Conservation (phyloP, 2,113 vertebrate species). For the Syrmaticus mikado region DNA sequence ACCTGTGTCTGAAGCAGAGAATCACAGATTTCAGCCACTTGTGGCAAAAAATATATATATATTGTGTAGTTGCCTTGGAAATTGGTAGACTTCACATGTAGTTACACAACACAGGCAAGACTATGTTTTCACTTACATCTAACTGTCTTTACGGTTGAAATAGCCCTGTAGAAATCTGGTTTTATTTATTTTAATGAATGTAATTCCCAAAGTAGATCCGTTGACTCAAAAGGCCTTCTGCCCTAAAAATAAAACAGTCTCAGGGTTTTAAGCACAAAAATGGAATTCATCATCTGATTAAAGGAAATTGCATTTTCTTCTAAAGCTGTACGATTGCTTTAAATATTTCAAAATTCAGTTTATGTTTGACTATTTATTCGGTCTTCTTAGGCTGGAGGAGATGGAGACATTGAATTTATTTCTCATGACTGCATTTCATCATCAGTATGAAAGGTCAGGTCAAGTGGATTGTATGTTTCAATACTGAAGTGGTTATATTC, state of each 20-base stretch:
- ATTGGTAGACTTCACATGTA: not conserved
- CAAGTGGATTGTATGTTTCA: not conserved
- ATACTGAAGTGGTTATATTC: slow-evolving; percentile 8
- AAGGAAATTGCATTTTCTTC: not conserved
- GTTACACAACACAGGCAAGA: not conserved
- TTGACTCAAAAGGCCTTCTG: not conserved
- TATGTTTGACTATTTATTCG: not conserved
- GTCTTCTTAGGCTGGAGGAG: not conserved
- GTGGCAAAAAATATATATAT: not conserved
- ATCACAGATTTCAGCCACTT: not conserved
- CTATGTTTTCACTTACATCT: not conserved
- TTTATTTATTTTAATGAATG: not conserved
- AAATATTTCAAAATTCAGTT: not conserved
- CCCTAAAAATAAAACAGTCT: not conserved
- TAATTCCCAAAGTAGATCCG: not conserved
- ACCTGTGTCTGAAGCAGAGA: not conserved
- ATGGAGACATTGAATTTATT: slow-evolving; percentile 15
- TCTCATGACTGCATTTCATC: slow-evolving; percentile 28
- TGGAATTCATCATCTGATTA: not conserved
- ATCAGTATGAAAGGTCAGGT: slow-evolving; percentile 20
- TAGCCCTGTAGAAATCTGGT: not conserved
- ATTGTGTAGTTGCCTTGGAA: not conserved
- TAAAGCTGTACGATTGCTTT: not conserved
- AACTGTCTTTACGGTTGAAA: not conserved
- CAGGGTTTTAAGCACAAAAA: not conserved